Evolutionary conservation across 2,113 vertebrate genomes (phyloP).

Genomic region (Laticauda colubrina): DNA sequence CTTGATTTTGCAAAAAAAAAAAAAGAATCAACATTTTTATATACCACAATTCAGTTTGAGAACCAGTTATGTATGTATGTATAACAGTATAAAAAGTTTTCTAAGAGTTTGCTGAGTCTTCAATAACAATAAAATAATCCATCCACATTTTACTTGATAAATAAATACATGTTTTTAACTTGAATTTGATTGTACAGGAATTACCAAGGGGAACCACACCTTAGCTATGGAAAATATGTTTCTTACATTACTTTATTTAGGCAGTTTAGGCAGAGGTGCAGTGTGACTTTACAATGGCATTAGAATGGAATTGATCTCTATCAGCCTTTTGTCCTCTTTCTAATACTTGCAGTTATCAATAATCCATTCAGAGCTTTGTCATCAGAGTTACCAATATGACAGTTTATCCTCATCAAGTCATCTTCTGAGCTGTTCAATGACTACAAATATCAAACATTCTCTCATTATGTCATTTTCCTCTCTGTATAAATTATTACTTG

Average conservation of each 20-base stretch:
- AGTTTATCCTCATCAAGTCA: constrained; percentile 21
- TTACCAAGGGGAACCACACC: neutral
- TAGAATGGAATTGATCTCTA: neutral
- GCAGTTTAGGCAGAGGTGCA: neutral
- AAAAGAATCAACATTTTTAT: neutral
- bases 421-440: constrained; percentile 2
- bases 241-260: neutral
- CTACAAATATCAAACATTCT: accelerated
- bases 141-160: neutral
- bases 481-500: constrained; percentile 11
- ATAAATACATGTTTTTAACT: neutral
- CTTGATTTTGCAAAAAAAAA: neutral
- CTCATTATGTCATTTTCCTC: constrained; percentile 14
- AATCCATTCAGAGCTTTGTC: neutral
- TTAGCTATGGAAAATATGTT: neutral
- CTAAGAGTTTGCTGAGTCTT: neutral
- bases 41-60: neutral
- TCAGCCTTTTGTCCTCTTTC: neutral
- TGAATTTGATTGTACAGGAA: neutral
- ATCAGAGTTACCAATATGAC: constrained; percentile 25
- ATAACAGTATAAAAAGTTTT: neutral
- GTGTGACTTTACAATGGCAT: too few relatives aligned
- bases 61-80: neutral
- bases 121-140: neutral
- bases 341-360: constrained; percentile 26